phyloP scores from a whole-genome alignment of 2,888 invertebrate genomes.

The Acanthococcus lagerstroemiae region DNA sequence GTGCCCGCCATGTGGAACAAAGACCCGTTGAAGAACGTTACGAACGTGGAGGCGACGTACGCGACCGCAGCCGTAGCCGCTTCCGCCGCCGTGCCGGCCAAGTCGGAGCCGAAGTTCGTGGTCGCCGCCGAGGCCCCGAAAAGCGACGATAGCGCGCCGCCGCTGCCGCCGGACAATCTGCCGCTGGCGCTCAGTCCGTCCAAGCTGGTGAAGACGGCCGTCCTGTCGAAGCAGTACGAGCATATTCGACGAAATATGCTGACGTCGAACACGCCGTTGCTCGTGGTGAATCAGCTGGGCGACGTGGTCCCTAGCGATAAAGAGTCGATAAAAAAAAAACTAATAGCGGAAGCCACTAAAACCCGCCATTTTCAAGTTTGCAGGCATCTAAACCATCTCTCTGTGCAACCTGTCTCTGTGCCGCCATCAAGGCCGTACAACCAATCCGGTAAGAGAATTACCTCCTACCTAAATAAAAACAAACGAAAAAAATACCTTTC shows the following conservation, averaged over 20 bases:
- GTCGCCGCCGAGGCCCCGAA: background rate
- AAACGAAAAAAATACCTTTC: constrained; percentile 4
- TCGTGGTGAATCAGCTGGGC: constrained; percentile 7
- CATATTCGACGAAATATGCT: constrained; percentile 16
- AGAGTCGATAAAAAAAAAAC: constrained; percentile 45
- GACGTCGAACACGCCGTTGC: background rate
- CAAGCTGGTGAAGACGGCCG: constrained; percentile 53
- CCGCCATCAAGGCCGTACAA: constrained; percentile 37
- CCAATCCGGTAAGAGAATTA: constrained; percentile 31
- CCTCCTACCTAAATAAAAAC: constrained; percentile 22
- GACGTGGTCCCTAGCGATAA: constrained; percentile 33
- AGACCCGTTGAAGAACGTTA: constrained; percentile 7
- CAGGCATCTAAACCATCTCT: constrained; percentile 42
- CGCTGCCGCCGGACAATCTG: background rate
- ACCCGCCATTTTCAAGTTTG: constrained; percentile 43
- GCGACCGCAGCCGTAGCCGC: background rate
- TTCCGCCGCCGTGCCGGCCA: background rate
- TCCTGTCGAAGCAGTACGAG: constrained; percentile 28
- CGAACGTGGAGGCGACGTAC: background rate
- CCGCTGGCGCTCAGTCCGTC: constrained; percentile 42
- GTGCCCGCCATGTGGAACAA: constrained; percentile 9
- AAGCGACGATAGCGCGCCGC: background rate
- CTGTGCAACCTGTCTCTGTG: constrained; percentile 39
- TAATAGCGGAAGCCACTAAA: constrained; percentile 44
- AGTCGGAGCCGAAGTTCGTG: background rate